Evolutionary conservation across 2,797 vertebrate genomes (phyloP).

Genomic region (Galagoides demidoff): DNA sequence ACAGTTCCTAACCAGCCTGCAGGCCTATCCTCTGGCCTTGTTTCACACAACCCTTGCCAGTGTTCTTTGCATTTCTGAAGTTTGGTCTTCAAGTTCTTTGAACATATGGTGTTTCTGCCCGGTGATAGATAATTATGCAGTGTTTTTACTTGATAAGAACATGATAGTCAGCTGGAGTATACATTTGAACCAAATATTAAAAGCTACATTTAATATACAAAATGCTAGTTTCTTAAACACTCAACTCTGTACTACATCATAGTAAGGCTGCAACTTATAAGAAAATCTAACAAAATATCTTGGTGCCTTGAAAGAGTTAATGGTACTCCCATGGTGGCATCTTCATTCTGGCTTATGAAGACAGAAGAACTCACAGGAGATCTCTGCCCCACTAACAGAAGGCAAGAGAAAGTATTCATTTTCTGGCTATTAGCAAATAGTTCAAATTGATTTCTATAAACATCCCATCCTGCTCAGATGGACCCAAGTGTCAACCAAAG

Average conservation of each 20-base stretch:
- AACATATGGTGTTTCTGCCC: too few species aligned
- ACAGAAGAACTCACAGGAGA: not conserved
- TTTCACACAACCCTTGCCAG: too few species aligned
- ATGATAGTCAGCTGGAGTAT: not conserved
- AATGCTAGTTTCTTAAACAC: not conserved
- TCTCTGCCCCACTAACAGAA: not conserved
- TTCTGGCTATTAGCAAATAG: not conserved
- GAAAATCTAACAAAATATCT: not conserved
- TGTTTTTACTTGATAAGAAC: not conserved
- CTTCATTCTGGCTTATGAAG: not conserved
- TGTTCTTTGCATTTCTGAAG: too few species aligned
- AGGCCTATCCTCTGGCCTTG: too few species aligned
- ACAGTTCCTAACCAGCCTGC: too few species aligned
- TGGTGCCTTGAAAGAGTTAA: not conserved
- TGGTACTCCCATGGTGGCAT: not conserved
- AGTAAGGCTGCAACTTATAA: not conserved
- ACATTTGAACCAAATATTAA: not conserved
- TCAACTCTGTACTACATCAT: not conserved
- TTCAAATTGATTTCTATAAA: not conserved
- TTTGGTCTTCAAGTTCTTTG: too few species aligned
- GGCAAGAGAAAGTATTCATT: not conserved
- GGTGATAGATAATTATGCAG: not conserved
- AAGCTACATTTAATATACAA: not conserved
- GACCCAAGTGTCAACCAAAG: not conserved
- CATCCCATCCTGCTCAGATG: not conserved